These are phyloP conservation scores for Phalangium opilio DNA, from an alignment of 2,888 invertebrate species.

Conservation along the genomic window DNA sequence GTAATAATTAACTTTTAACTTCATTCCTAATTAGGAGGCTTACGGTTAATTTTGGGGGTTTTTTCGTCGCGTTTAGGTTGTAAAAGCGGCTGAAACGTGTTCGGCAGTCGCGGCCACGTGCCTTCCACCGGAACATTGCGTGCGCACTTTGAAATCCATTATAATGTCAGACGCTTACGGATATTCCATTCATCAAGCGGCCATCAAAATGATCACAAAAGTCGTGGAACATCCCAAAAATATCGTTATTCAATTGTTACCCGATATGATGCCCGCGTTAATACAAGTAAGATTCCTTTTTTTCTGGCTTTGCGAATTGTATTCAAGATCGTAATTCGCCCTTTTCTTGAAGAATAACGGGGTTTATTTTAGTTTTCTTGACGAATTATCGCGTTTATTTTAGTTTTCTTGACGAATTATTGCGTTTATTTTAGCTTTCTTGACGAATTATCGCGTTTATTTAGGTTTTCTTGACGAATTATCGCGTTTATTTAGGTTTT, in stretches of 20 bases:
- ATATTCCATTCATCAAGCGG: constrained; percentile 66
- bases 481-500: no score
- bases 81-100: constrained; percentile 71
- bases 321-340: no score
- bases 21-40: constrained; percentile 35
- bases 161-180: constrained; percentile 65
- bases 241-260: constrained; percentile 51
- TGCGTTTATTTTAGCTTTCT: no score
- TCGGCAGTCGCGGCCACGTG: constrained; percentile 42
- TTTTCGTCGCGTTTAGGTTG: no score
- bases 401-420: no score
- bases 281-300: constrained; percentile 46
- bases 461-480: no score
- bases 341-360: no score
- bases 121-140: constrained; percentile 61
- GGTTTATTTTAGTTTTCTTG: background rate
- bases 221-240: constrained; percentile 52
- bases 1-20: constrained; percentile 37
- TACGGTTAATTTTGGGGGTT: constrained; percentile 27
- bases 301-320: no score
- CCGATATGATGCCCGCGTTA: constrained; percentile 71
- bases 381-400: no score
- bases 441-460: background rate
- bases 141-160: constrained; percentile 61
- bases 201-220: constrained; percentile 69